Base-by-base conservation (phyloP, 2,113 vertebrate species). In the Mohoua ochrocephala region DNA sequence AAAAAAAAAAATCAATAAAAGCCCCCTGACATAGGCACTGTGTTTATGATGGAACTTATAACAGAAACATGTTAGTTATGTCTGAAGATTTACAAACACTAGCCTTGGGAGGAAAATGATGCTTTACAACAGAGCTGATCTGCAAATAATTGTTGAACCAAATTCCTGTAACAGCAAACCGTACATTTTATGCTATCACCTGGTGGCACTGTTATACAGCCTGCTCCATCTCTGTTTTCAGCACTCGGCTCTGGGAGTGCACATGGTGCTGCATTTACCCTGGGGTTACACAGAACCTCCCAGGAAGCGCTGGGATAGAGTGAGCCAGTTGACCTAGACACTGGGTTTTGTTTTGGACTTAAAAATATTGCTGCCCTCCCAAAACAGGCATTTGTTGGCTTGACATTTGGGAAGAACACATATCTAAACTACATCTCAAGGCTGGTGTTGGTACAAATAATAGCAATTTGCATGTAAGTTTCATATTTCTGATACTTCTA, bases 121-220 rank as follows among this genome's bases (percentile, higher is more conserved):
- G 11, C 39, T 87, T 69, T 50, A 53, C 13, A 77, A 20, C 11
- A 41, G 31, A 84, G 28, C 16, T 6, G 2, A 57, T 35, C 44
- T 64, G 44, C 61, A 79, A 83, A 41, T n/a, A 80, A 33, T 4
- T 27, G 10, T 71, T 77, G 22, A 73, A 35, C 1, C 0, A 15
- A 70, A 49, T 39, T n/a, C 17, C 26, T 14, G 39, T 9, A 28
- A 27, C 70, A 85, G 85, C 47, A 91, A 89, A 41, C 54, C 45
- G 27, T 64, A 10, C 33, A 17, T 30, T 69, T 82, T 3, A 15
- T 83, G 50, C 75, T 30, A 31, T 96, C 95, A 93, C 28, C 71
- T 94, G 91, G 89, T 90, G 91, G 92, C 92, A 88, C 75, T 93
- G 82, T 92, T 65, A 69, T 2, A 61, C 92, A 65, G 57, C 42